Base-by-base conservation (phyloP, 2,888 invertebrate genomes). In the Nysson spinosus region DNA sequence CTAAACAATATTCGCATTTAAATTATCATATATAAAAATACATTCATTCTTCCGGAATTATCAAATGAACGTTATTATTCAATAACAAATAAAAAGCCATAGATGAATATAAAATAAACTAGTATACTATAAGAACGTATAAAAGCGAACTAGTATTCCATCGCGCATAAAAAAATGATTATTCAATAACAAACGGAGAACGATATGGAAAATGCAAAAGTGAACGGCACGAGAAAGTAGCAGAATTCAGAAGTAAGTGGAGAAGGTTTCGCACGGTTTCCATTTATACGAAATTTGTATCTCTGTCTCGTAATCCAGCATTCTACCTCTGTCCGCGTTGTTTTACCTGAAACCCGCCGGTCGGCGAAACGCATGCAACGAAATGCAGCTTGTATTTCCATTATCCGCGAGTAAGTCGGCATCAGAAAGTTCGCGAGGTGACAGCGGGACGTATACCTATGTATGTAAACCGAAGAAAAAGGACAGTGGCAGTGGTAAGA, bases 241-340 rank as follows among this genome's bases (percentile, higher is more conserved):
- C 3, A 20, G 22, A 26, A 26, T n/a, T n/a, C 19, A 34, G 12
- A 14, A 16, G 24, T 34, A 43, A 52, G 52, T 52, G 52, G 57
- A 66, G 66, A 58, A 11, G 52, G 51, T 51, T 43, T 37, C 34
- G 30, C 22, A 19, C 1, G 47, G 66, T 43, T 34, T 49, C 39
- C 66, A 37, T 66, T 66, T 66, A 58, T 57, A 65, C 57, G 57
- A 66, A 66, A 66, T 66, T 66, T 65, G 66, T 65, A 66, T 66
- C 49, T 35, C 26, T 67, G 40, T 67, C 67, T 49, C 17, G 42
- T 22, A 24, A 50, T 26, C 40, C 60, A 30, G 60, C 67, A 46
- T 66, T 67, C 28, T 50, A 47, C 44, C 37, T 22, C 30, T 37
- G 32, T 47, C 28, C 22, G 51, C 34, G 32, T 37, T 28, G 43